phyloP scores from a whole-genome alignment of 2,888 invertebrate genomes.

The Itoplectis maculator region DNA sequence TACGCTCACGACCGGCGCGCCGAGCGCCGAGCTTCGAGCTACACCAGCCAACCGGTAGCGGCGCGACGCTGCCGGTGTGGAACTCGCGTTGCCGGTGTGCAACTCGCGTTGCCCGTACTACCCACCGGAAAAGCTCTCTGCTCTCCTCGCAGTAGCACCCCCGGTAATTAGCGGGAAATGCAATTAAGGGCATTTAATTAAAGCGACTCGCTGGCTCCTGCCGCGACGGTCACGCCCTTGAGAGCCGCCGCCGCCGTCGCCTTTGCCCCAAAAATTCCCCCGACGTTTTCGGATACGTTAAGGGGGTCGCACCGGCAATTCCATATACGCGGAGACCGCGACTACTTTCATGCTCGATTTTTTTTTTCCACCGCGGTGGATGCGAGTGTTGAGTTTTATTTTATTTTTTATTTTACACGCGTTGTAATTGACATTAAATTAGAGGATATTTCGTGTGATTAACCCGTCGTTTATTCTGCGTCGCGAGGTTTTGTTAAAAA shows the following conservation, averaged over 20 bases:
- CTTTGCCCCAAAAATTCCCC: conserved; percentile 50
- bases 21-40: not conserved
- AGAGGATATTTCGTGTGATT: not conserved
- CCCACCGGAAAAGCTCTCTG: conserved; percentile 19
- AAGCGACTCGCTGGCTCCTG: conserved; percentile 76
- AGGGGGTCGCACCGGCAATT: not conserved
- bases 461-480: not conserved
- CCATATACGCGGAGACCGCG: not conserved
- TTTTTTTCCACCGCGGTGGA: not conserved
- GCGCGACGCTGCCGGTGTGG: not conserved
- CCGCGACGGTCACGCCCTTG: conserved; percentile 62
- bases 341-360: conserved; percentile 9
- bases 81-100: conserved; percentile 2
- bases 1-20: conserved; percentile 21
- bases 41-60: not conserved
- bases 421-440: not conserved
- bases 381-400: not conserved
- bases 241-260: too few relatives aligned
- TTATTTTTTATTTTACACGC: not conserved
- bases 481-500: not conserved
- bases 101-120: too few relatives aligned
- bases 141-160: conserved; percentile 56
- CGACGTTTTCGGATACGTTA: conserved; percentile 28
- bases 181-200: conserved; percentile 82
- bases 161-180: conserved; percentile 81